These are phyloP conservation scores for Chelonia mydas DNA, from an alignment of 2,797 vertebrate species.

Conservation along the genomic window DNA sequence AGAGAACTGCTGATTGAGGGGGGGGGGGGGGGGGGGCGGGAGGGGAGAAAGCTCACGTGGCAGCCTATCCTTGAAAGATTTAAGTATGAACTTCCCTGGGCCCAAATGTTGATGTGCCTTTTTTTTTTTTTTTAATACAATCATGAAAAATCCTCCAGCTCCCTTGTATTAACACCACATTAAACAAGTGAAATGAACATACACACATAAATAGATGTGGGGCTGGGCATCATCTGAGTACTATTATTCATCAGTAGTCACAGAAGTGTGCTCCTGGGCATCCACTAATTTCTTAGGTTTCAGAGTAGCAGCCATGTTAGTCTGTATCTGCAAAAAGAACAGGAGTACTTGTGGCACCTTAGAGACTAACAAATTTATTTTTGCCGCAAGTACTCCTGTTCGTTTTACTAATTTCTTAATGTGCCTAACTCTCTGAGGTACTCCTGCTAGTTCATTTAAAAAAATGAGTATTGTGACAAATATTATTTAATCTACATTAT, in stretches of 20 bases:
- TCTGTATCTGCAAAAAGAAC: too few species aligned
- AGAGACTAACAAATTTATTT: too few species aligned
- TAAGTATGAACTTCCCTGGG: not conserved
- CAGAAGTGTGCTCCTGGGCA: not conserved
- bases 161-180: not conserved
- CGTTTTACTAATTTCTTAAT: not conserved
- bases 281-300: not conserved
- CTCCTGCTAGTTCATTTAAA: rapidly evolving
- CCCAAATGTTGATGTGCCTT: not conserved
- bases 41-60: not conserved
- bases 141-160: not conserved
- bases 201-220: rapidly evolving
- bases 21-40: not conserved
- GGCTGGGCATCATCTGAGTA: not conserved
- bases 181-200: not conserved
- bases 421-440: not conserved
- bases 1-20: not conserved
- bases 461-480: not conserved
- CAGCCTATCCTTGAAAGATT: not conserved
- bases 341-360: too few species aligned
- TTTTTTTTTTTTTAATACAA: not conserved
- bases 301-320: too few species aligned
- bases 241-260: not conserved
- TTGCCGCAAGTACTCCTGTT: too few species aligned
- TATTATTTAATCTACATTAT: not conserved